Percentiles rank a stretch among this genome's conserved stretches.
These are phyloP conservation scores for Anas bahamensis DNA, from an alignment of 2,797 vertebrate genomes.

Conservation along the genomic window DNA sequence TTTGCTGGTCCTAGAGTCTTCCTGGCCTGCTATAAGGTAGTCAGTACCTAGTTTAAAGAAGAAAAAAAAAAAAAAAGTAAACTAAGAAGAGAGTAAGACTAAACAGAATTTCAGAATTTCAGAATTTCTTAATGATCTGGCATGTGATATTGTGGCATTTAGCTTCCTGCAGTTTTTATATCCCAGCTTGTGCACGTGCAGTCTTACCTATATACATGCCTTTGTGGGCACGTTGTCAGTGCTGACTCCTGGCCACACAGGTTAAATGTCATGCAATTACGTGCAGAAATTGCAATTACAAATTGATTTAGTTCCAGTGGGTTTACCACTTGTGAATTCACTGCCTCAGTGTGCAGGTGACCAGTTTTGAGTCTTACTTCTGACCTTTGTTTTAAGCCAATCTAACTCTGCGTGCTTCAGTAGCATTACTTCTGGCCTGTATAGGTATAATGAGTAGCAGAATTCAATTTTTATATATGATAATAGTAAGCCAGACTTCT, in stretches of 20 bases:
- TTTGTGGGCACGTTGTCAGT: neutral
- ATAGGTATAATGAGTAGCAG: neutral
- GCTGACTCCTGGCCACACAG: neutral
- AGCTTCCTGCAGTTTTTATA: neutral
- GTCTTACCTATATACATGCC: neutral
- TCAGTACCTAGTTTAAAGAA: slow-evolving; percentile 79
- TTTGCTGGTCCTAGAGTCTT: slow-evolving; percentile 82
- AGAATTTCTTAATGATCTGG: neutral
- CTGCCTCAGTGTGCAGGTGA: neutral
- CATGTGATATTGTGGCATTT: neutral
- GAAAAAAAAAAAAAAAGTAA: neutral
- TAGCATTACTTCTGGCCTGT: neutral
- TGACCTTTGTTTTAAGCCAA: neutral
- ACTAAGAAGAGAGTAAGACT: neutral
- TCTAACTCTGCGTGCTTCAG: neutral
- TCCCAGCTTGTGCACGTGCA: neutral
- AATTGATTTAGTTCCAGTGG: neutral
- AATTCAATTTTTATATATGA: neutral
- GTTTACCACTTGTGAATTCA: neutral
- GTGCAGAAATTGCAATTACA: neutral
- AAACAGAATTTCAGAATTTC: neutral
- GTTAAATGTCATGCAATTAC: neutral
- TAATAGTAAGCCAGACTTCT: neutral
- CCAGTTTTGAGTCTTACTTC: neutral
- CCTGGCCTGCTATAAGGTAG: slow-evolving; percentile 90